Evolutionary conservation across 2,113 vertebrate species (phyloP), one percentile per base, ranked within the genome.

Genomic region (Leucoraja erinaceus): DNA sequence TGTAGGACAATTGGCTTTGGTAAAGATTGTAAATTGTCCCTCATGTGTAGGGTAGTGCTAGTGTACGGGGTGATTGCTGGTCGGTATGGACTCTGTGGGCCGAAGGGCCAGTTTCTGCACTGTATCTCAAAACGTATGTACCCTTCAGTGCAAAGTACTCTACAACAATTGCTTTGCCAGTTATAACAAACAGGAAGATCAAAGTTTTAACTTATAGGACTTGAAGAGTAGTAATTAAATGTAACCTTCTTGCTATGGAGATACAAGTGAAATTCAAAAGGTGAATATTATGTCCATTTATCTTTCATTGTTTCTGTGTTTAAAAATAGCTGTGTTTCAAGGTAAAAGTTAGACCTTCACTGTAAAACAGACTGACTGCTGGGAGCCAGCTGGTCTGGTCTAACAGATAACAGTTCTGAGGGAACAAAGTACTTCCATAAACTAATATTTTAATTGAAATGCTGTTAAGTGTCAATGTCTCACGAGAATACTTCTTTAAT

Each of bases 381-480:
- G n/a, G n/a, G 5, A 88, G 59, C 83, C 12, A 86, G 83, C 28
- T 86, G 25, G 56, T 61, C 83, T 63, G 83, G 28, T 25, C 63
- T 59, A 86, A 5, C 12, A 63, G n/a, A 88, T 8, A 66, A 33
- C 59, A 18, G 59, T 88, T 86, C 61, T 31, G 59, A 88, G 83
- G n/a, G 83, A 61, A 63, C 28, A 63, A 7, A 2, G 28, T n/a
- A 31, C 18, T 63, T 63, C n/a, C 59, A 66, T 88, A 31, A 31
- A 59, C 83, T 88, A 63, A 88, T 88, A 88, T 88, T 88, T 88
- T 63, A 88, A 88, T 88, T 88, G 83, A 63, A 88, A 88, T 63
- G 81, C 81, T 86, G 81, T n/a, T 63, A 7, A 31, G 83, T 66
- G 59, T 66, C 83, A 88, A 31, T 18, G 59, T 88, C 83, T 59